Conservation (phyloP, 2,113 vertebrate genomes). For the Sclerurus mexicanus region DNA sequence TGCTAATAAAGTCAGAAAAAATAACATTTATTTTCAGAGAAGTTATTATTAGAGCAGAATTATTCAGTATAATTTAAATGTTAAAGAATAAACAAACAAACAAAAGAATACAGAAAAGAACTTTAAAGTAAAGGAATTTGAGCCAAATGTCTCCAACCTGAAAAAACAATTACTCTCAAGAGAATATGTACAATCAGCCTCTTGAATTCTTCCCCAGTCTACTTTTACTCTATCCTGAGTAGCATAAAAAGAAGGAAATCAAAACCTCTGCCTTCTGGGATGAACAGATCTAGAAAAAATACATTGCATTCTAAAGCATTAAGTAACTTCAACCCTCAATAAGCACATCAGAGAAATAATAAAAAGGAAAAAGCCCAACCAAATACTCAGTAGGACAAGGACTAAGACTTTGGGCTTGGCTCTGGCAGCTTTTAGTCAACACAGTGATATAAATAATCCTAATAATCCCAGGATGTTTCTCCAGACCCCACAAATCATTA, state of each 20-base stretch:
- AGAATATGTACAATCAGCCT: not conserved
- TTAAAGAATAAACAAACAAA: not conserved
- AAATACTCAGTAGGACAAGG: not conserved
- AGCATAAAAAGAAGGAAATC: not conserved
- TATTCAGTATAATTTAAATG: slow-evolving; percentile 20
- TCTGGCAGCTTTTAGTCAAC: not conserved
- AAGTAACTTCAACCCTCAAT: slow-evolving; percentile 2
- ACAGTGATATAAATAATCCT: not conserved
- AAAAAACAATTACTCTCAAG: not conserved
- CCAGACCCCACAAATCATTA: not conserved
- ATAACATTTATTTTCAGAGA: slow-evolving; percentile 13
- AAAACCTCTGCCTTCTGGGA: not conserved
- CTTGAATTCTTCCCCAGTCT: not conserved
- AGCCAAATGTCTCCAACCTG: not conserved
- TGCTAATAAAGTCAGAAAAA: slow-evolving; percentile 18
- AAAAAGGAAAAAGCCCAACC: not conserved
- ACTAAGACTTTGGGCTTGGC: not conserved
- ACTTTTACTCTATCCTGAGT: not conserved
- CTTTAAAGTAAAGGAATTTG: slow-evolving; percentile 9
- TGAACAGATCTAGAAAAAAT: slow-evolving; percentile 1
- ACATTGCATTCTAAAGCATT: not conserved
- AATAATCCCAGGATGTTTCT: not conserved
- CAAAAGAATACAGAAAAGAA: not conserved
- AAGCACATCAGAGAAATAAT: not conserved
- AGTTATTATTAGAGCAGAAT: slow-evolving; percentile 2